Evolutionary conservation across 2,888 invertebrate species (phyloP).

Genomic region (Eupeodes luniger): DNA sequence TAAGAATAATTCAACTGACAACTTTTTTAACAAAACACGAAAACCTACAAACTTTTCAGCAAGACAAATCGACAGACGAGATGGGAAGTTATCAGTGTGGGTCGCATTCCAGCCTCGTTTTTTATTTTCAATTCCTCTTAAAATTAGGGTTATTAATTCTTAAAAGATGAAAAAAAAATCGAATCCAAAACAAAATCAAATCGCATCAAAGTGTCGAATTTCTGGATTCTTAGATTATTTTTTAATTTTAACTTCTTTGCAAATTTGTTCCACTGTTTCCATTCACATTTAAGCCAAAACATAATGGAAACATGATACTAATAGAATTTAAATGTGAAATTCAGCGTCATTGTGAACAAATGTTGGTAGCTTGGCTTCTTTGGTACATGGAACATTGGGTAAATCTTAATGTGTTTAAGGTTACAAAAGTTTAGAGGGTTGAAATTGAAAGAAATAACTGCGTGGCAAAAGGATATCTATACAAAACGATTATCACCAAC

Average conservation of each 20-base stretch:
- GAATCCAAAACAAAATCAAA: too few species aligned
- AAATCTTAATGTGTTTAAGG: conserved; percentile 19
- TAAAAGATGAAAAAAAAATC: too few species aligned
- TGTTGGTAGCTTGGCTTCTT: not conserved
- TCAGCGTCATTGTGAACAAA: conserved; percentile 14
- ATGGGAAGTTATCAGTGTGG: too few species aligned
- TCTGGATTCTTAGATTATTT: not conserved
- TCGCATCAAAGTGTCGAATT: too few species aligned
- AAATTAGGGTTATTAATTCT: too few species aligned
- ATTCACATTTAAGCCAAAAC: not conserved
- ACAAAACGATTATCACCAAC: conserved; percentile 9
- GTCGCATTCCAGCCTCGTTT: too few species aligned
- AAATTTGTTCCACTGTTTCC: not conserved
- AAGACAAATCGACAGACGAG: too few species aligned
- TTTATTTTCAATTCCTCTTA: too few species aligned
- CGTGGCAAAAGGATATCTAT: not conserved
- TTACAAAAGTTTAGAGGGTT: not conserved
- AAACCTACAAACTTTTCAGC: too few species aligned
- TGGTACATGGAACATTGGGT: not conserved
- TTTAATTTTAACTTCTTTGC: not conserved
- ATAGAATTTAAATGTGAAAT: conserved; percentile 26
- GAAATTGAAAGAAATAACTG: not conserved
- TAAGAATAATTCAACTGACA: too few species aligned
- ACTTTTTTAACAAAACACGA: too few species aligned
- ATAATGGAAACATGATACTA: conserved; percentile 5